Evolutionary conservation across 64 coral and sea anemone species (phyloP), one percentile per base, ranked within the genome.

Genomic region (Montipora sp.): DNA sequence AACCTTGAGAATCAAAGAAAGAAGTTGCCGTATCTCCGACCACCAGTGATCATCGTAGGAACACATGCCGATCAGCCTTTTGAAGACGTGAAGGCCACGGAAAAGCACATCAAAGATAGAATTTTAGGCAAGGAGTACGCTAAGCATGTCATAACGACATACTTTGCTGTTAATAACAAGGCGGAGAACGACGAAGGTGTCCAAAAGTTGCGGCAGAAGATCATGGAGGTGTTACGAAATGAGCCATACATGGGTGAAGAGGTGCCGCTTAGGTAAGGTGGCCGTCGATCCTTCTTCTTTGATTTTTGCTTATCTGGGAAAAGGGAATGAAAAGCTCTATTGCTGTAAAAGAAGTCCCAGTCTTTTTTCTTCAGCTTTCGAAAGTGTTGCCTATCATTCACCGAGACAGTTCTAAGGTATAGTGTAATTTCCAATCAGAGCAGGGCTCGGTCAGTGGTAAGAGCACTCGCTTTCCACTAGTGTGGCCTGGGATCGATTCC

Each of bases 221-320:
- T 95, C 36, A 80, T 65, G 27, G 82, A 95, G 18, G 57, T 95
- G 69, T 82, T 95, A 3, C 55, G 76, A 44, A 15, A 47, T 36
- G 94, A 95, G 43, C 94, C 94, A 5, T 95, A 95, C 69, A 95
- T 95, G 89, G 94, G 94, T 18, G 89, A 95, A 63, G 75, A 95
- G 36, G 89, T 91, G 15, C 89, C 89, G 36, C 21, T 91, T 3
- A 61, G 80, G 80, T 82, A 63, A 0, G 80, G 5, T 45, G 55
- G 3, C 22, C 15, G 13, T 63, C 13, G 36, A 36, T 36, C 36
- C 13, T 15, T 14, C 13, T 16, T 16, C 60, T 14, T 63, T 63
- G 0, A 63, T 14, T 6, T 63, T 63, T 7, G 9, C 51, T 55
- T 55, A 55, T 55, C 51, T 36, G 36, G 36, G 36, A 36, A 36